Base-by-base conservation (phyloP, 2,888 invertebrate species). In the Caenorhabditis drosophilae region DNA sequence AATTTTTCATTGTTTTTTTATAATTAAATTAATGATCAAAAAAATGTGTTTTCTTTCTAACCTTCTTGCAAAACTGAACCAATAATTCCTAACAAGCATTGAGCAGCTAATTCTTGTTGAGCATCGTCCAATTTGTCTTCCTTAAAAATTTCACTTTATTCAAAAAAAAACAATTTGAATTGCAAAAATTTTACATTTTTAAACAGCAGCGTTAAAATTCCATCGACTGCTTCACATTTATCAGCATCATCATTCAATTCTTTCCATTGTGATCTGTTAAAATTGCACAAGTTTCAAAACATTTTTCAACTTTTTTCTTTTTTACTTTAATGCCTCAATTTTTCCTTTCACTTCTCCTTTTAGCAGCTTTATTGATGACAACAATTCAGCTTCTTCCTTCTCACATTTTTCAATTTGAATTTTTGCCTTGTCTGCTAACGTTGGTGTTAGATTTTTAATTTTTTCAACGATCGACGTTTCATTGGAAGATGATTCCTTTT, bases 61-160 rank as follows among this genome's bases (percentile, higher is more conserved):
- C 50, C 42, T 7, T 50, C 51, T 1, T 7, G 27, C 1, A 56
- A 56, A 2, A 55, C 52, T 12, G 42, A 22, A 2, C 69, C 72
- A 25, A 69, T 67, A 4, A 72, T 50, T 23, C 36, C 31, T 2
- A 44, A 44, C n/a, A 72, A 56, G 42, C 69, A 69, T 25, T 67
- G 67, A 4, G 58, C 67, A 15, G 66, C 54, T 9, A 56, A 9
- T 49, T 69, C 67, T 20, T 66, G 50, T 38, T 77, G 74, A 0
- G 74, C 64, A 9, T 71, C 71, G 16, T 77, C 78, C 9, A 77
- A 42, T 7, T 44, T 42, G 18, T 73, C 75, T 2, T 70, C 75
- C 75, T 76, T 27, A 41, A 71, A 51, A 4, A 50, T n/a, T 27
- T 6, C 4, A 20, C 4, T n/a, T 47, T 35, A n/a, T 20, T 34